phyloP scores from a whole-genome alignment of 2,113 vertebrate species.

The Alligator mississippiensis region DNA sequence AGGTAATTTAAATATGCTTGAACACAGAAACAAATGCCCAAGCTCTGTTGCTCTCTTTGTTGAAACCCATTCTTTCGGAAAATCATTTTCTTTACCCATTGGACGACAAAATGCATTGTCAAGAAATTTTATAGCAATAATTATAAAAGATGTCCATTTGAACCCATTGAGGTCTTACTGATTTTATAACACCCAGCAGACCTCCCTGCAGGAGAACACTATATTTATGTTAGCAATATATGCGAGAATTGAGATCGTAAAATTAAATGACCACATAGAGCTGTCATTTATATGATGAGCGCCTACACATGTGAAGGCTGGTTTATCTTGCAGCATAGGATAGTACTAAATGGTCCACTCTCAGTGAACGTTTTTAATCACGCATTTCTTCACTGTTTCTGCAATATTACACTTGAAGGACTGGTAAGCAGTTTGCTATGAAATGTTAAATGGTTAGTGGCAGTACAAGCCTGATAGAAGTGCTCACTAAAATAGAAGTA shows the following conservation, averaged over 20 bases:
- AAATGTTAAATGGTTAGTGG: conserved; percentile 83
- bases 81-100: conserved; percentile 83
- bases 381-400: conserved; percentile 85
- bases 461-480: conserved; percentile 76
- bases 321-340: conserved; percentile 85
- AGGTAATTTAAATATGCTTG: conserved; percentile 75
- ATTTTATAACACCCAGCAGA: conserved; percentile 91
- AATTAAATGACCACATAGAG: conserved; percentile 95
- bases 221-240: conserved; percentile 99
- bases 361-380: conserved; percentile 88
- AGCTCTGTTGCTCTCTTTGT: conserved; percentile 73
- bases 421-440: conserved; percentile 80
- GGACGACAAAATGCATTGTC: conserved; percentile 85
- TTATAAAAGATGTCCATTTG: conserved; percentile 95
- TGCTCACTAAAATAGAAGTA: conserved; percentile 84
- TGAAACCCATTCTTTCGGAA: conserved; percentile 82
- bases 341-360: conserved; percentile 82
- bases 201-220: conserved; percentile 86
- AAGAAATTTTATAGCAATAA: conserved; percentile 90
- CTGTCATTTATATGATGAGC: conserved; percentile 88
- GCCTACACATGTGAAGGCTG: conserved; percentile 80
- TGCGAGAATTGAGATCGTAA: conserved; percentile 97
- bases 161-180: conserved; percentile 90
- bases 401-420: conserved; percentile 83
- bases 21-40: conserved; percentile 64